Base-by-base conservation (phyloP, 1,140 invertebrate species). In the Hesperophylax magnus region DNA sequence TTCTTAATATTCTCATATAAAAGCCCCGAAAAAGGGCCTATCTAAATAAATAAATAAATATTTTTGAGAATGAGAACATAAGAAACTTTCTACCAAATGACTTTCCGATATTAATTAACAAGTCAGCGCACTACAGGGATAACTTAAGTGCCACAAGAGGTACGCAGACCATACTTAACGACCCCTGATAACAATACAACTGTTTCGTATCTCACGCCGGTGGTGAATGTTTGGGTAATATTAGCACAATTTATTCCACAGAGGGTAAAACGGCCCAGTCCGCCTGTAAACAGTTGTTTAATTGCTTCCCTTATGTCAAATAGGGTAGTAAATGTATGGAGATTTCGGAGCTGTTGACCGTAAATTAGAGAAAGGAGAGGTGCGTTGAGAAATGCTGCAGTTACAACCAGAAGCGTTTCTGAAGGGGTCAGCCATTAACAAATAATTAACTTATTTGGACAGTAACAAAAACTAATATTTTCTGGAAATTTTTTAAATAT, bases 271-370 rank as follows among this genome's bases (percentile, higher is more conserved):
- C 63, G 20, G 76, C 22, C 65, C 58, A 69, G 77, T 77, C 74
- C 74, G 81, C 78, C 78, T 75, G 81, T 75, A 78, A 82, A 82
- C 81, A 82, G 77, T 82, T 82, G 81, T 82, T 82, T 82, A 82
- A 82, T 82, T 82, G 78, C 81, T 82, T 82, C 77, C 69, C 81
- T 82, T 82, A 79, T 82, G 81, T 82, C 81, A 82, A 71, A 71
- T 71, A 52, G 67, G 67, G 67, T 71, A 71, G 67, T 71, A 71
- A 71, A 71, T 71, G 53, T 71, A 71, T 71, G 47, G 67, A 39
- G 47, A 71, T 47, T 71, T 71, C n/a, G n/a, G 34, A 47, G 47
- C 34, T 2, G 20, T 34, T 71, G 67, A 71, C 67, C 67, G 47
- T 71, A 71, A 71, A 71, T 71, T 71, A 71, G 47, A n/a, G 34